Conservation (phyloP, 2,888 invertebrate species). For the Folsomia candida region DNA sequence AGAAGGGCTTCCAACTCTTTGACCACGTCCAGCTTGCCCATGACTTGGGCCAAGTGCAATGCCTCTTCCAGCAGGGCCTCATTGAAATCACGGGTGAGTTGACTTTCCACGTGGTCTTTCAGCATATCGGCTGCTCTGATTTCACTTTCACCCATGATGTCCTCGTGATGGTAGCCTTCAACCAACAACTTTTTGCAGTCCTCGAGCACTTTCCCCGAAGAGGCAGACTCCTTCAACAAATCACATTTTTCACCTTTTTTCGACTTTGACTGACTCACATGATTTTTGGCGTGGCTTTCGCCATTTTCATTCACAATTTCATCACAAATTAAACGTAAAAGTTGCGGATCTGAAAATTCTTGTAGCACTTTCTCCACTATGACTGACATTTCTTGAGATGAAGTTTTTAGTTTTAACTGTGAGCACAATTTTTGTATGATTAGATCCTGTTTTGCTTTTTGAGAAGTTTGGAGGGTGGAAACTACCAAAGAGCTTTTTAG, state of each 20-base stretch:
- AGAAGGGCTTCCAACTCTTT: conserved; percentile 26
- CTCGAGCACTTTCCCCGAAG: conserved; percentile 11
- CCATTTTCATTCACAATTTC: not conserved
- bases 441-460: not conserved
- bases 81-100: conserved; percentile 10
- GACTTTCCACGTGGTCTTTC: conserved; percentile 19
- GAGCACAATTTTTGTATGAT: not conserved
- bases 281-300: not conserved
- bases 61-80: conserved; percentile 23
- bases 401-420: not conserved
- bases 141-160: conserved; percentile 16
- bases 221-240: conserved; percentile 1
- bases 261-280: not conserved
- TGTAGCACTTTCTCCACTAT: conserved; percentile 6
- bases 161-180: conserved; percentile 19
- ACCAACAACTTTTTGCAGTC: conserved; percentile 5
- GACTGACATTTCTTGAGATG: not conserved
- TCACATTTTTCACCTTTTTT: not conserved
- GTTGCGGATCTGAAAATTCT: not conserved
- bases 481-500: not conserved
- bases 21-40: conserved; percentile 31
- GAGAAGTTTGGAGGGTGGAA: not conserved
- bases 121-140: conserved; percentile 20
- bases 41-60: conserved; percentile 19
- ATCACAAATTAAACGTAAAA: not conserved